These are phyloP conservation scores for Lateolabrax maculatus DNA, from an alignment of 2,797 vertebrate genomes.

Conservation along the genomic window DNA sequence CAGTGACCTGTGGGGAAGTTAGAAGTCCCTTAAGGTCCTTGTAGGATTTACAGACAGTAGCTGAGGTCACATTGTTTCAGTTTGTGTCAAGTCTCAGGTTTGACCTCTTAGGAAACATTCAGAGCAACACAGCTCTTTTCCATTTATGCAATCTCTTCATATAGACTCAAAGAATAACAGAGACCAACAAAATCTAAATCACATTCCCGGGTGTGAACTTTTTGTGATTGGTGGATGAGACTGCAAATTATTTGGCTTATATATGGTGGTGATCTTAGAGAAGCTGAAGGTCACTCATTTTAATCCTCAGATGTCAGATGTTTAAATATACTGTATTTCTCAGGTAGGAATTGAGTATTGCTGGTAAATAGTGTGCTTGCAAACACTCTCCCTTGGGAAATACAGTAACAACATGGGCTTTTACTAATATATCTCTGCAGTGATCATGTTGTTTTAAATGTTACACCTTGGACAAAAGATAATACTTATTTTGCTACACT, in stretches of 20 bases:
- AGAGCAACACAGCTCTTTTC: background rate
- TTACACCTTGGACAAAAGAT: background rate
- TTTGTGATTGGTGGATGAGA: background rate
- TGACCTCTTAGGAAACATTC: conserved; percentile 16
- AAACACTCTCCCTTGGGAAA: background rate
- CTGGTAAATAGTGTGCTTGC: background rate
- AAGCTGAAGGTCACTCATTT: background rate
- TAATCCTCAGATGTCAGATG: background rate
- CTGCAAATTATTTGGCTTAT: background rate
- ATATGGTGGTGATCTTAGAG: background rate
- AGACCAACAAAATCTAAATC: background rate
- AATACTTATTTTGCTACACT: background rate
- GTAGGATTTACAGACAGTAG: conserved; percentile 33
- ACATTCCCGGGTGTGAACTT: background rate
- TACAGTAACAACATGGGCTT: background rate
- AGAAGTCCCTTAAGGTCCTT: conserved; percentile 12
- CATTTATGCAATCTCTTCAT: background rate
- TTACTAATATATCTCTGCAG: background rate
- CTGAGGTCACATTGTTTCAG: conserved; percentile 29
- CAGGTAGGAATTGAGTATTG: background rate
- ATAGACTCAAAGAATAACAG: background rate
- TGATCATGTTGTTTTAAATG: conserved; percentile 19
- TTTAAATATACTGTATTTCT: background rate
- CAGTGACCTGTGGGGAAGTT: conserved; percentile 17
- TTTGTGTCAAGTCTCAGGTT: conserved; percentile 5